These are phyloP conservation scores for Ceratotherium simum DNA, from an alignment of 2,113 vertebrate genomes.

Conservation along the genomic window DNA sequence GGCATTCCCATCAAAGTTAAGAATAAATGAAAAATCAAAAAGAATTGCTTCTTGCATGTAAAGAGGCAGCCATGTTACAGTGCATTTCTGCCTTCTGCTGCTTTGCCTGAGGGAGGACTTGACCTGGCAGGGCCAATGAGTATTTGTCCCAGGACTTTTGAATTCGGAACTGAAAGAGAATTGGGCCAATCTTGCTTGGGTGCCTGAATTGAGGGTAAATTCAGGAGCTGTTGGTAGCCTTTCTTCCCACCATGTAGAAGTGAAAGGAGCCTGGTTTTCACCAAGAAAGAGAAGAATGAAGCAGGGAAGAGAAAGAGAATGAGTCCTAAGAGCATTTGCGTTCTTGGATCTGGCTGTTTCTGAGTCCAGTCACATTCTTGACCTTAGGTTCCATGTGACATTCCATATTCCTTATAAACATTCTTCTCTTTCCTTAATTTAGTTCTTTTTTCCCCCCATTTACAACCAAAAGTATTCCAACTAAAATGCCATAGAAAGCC, in stretches of 20 bases:
- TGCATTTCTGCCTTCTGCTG: neutral
- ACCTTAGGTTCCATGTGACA: neutral
- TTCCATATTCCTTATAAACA: neutral
- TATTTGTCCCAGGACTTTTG: neutral
- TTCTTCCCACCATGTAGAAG: neutral
- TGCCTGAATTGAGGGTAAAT: neutral
- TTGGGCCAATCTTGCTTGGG: neutral
- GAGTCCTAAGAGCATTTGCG: neutral
- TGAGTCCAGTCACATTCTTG: neutral
- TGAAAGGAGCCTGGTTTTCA: neutral
- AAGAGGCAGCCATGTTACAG: neutral
- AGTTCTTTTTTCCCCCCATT: neutral
- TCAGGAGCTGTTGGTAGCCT: neutral
- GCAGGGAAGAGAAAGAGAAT: neutral
- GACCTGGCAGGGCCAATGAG: too few relatives aligned
- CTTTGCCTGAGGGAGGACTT: neutral
- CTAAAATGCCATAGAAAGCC: neutral
- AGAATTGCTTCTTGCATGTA: neutral
- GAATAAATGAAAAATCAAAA: neutral
- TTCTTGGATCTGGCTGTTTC: neutral
- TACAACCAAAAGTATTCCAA: neutral
- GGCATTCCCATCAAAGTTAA: neutral
- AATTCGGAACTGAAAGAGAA: neutral
- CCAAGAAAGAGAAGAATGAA: neutral
- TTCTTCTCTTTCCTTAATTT: neutral